Conservation (phyloP, 2,888 invertebrate species). For the Drosophila pseudotalamancana region DNA sequence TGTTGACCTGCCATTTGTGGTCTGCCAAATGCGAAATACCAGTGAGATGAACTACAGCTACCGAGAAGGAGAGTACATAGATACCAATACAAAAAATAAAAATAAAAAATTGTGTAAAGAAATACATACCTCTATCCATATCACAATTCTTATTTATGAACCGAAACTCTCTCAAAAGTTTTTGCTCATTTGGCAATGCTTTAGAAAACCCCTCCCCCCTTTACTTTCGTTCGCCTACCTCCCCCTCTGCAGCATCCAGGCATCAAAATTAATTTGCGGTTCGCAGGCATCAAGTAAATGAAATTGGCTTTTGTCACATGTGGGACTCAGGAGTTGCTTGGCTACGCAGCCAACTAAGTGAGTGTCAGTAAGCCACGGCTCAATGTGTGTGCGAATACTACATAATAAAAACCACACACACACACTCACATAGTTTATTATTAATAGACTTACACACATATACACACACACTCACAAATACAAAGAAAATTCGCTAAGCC, state of each 20-base stretch:
- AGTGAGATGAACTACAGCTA: neutral
- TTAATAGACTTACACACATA: conserved; percentile 49
- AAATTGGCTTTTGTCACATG: conserved; percentile 63
- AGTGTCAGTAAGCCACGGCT: conserved; percentile 49
- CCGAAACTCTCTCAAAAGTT: conserved; percentile 4
- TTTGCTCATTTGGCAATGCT: conserved; percentile 16
- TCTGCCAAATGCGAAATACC: conserved; percentile 19
- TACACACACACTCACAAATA: conserved; percentile 6
- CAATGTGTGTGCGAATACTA: conserved; percentile 9
- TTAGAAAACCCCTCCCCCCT: too few relatives aligned
- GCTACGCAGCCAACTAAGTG: conserved; percentile 17
- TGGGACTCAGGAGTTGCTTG: conserved; percentile 17
- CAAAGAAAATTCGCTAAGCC: conserved; percentile 34
- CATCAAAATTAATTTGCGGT: conserved; percentile 56
- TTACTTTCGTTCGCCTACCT: too few relatives aligned
- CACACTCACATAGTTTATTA: conserved; percentile 42
- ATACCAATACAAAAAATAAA: too few relatives aligned
- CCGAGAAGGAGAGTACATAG: too few relatives aligned
- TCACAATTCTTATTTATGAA: conserved; percentile 11
- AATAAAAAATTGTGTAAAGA: too few relatives aligned
- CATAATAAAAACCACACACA: conserved; percentile 28
- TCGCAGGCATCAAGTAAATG: conserved; percentile 52
- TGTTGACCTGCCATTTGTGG: conserved; percentile 58
- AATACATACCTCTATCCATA: too few relatives aligned
- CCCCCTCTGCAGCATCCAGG: neutral